Evolutionary conservation across 1,140 invertebrate genomes (phyloP), one percentile per base, ranked within the genome.

Genomic region (Neodiprion pinetum): DNA sequence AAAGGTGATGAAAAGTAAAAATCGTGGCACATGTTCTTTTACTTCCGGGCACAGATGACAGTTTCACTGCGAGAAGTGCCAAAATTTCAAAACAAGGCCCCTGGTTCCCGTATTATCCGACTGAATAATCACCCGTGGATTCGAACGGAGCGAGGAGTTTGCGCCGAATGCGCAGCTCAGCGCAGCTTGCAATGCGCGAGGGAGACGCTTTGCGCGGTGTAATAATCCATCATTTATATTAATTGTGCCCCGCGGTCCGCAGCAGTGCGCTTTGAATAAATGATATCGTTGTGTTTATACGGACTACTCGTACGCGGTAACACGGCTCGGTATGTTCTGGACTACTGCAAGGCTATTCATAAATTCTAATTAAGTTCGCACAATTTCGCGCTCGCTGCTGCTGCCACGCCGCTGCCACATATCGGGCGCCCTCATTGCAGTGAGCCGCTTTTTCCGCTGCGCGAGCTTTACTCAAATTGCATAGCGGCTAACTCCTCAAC

Each of bases 201-300:
- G 61, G 61, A 21, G 1, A 65, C 61, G 61, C 61, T 65, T 65
- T 65, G 67, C 67, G 67, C 67, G 12, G 75, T 68, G 67, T 75
- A 80, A 81, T 82, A 84, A 86, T 87, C 79, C 83, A 85, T 86
- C 86, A 86, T 84, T 86, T 85, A 86, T 86, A 86, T 85, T 86
- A 86, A 87, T 86, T 86, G 84, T 79, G 79, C 72, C 75, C 80
- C 72, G 82, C 77, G 81, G 81, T 82, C 79, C 77, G 79, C 53
- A 72, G 9, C 72, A 79, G 78, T 74, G 72, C 79, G 73, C 76
- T 70, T 76, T 82, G 80, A 80, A 81, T 83, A 81, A 84, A 86
- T 81, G 83, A 84, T 83, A 81, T 81, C 82, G 80, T 76, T 69
- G 53, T 77, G 80, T 82, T 84, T 83, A 78, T 80, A 81, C 75